Evolutionary conservation across 1,140 invertebrate genomes (phyloP), one percentile per base, ranked within the genome.

Genomic region (Drosophila grimshawi): DNA sequence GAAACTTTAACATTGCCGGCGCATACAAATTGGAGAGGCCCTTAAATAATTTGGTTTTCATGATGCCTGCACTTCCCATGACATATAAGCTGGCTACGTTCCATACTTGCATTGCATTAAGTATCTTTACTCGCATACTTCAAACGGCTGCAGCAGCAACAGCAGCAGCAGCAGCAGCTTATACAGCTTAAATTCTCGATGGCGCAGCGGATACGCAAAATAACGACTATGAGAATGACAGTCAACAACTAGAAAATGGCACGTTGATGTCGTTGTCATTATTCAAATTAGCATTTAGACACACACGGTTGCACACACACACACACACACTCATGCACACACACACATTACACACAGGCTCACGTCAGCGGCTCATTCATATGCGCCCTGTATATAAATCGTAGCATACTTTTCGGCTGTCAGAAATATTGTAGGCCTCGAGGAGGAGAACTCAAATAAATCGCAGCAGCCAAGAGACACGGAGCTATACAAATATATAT

Each of bases 231-330:
- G 56, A 19, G 19, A 67, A 65, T 59, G 59, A 73, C 62, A 68
- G 67, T 53, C 69, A 78, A 71, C 72, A 78, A 71, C 70, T 78
- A 80, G 85, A 85, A 88, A 89, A 89, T 89, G 85, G 70, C 86
- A 75, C 85, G 75, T 72, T 89, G 85, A 81, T 79, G 85, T 83
- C 80, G 80, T 75, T 89, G 78, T 89, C 85, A 89, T 89, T 89
- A 89, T 89, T 89, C 85, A 89, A 89, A 89, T 89, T 89, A 89
- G 85, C 78, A 78, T 62, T 76, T 79, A 76, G 70, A 56, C 80
- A 80, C 81, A 75, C 74, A 71, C 77, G 81, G 52, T 37, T 78
- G 73, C 76, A 88, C 80, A 57, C 37, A 79, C 49, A 67, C 48
- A 39, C 43, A 60, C 56, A 41, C 51, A 62, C 63, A 30, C 30